phyloP scores from a whole-genome alignment of 2,113 vertebrate species.

The human (Homo sapiens) region GRCh38 chr6:166651001-166651500 shows the following conservation, averaged over 20 bases:
- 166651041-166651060: too few species aligned
- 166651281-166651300: not conserved
- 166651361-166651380: not conserved
- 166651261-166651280: conserved; percentile 17
- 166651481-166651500: not conserved
- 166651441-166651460: not conserved
- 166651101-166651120: not conserved
- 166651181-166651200: not conserved
- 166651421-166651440: not conserved
- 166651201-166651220: not conserved
- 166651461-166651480: not conserved
- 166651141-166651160: not conserved
- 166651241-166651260: conserved; percentile 39
- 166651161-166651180: not conserved
- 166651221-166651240: not conserved
- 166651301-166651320: conserved; percentile 43
- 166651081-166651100: fast-evolving
- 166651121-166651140: fast-evolving
- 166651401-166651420: not conserved
- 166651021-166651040: fast-evolving
- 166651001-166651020: fast-evolving
- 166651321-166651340: not conserved
- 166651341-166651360: not conserved
- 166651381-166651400: not conserved
- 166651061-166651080: not conserved